Conservation (phyloP, 2,113 vertebrate species). For the Spea multiplicata region DNA sequence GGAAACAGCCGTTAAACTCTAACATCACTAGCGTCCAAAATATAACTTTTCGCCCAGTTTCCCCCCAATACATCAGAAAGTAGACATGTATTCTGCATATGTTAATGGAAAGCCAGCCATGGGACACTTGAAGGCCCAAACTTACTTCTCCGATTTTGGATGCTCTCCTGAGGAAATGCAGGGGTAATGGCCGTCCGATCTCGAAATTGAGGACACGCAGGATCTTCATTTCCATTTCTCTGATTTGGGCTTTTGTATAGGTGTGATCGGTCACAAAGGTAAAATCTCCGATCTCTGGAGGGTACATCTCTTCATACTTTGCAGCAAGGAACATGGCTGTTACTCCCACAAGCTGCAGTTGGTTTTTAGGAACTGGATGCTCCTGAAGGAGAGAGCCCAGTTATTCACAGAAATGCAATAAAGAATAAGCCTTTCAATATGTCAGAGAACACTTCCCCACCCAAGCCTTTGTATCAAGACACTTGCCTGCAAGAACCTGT, state of each 20-base stretch:
- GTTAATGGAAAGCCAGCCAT: background rate
- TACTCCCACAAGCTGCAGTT: constrained; percentile 79
- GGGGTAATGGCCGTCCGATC: constrained; percentile 71
- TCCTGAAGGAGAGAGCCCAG: constrained; percentile 57
- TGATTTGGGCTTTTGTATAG: constrained; percentile 73
- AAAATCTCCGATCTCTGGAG: constrained; percentile 71
- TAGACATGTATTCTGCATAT: background rate
- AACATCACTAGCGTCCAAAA: too few species aligned
- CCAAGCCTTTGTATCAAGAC: background rate
- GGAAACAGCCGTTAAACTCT: too few species aligned
- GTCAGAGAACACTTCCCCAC: too few species aligned
- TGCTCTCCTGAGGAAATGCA: constrained; percentile 75
- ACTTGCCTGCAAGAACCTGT: constrained; percentile 82
- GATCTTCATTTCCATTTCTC: constrained; percentile 79
- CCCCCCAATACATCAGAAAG: too few species aligned
- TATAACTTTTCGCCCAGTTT: too few species aligned
- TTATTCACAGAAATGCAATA: background rate
- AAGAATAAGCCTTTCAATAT: too few species aligned
- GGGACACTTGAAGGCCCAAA: background rate
- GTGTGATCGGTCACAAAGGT: constrained; percentile 68
- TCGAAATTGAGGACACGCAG: constrained; percentile 72
- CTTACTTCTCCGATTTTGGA: constrained; percentile 77
- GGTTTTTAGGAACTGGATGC: constrained; percentile 70
- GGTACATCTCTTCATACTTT: constrained; percentile 82
- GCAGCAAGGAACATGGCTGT: constrained; percentile 82